A percentile compares a stretch with the other conserved stretches of the same genome.
These are phyloP conservation scores for Doryteuthis pealeii DNA, from an alignment of 1,140 invertebrate species.

Conservation along the genomic window DNA sequence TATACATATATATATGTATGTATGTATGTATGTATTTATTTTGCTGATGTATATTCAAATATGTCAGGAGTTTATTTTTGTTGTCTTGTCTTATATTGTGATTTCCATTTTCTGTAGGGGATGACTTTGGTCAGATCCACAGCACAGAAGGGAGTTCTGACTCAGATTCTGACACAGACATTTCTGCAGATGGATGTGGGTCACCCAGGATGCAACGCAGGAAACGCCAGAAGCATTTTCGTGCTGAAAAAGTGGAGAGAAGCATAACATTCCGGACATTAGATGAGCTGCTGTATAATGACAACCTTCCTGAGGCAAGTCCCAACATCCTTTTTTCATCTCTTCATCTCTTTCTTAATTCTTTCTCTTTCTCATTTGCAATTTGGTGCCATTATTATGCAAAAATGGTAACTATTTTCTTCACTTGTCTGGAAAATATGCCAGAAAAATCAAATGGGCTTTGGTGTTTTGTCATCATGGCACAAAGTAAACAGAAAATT, in stretches of 20 bases:
- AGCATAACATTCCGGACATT: slow-evolving; percentile 54
- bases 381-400: too few relatives aligned
- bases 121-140: slow-evolving; percentile 12
- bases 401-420: not conserved
- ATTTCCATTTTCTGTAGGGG: not conserved
- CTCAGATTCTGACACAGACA: slow-evolving; percentile 73
- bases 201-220: slow-evolving; percentile 62
- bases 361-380: not conserved
- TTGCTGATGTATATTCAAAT: too few relatives aligned
- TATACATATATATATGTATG: too few relatives aligned
- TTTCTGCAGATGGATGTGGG: slow-evolving; percentile 68
- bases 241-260: slow-evolving; percentile 49
- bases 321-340: not conserved
- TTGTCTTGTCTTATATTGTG: too few relatives aligned
- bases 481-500: too few relatives aligned
- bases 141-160: slow-evolving; percentile 24
- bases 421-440: not conserved
- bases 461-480: too few relatives aligned
- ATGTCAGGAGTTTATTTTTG: too few relatives aligned
- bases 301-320: slow-evolving; percentile 87
- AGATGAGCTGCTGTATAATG: slow-evolving; percentile 82
- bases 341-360: not conserved
- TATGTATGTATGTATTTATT: too few relatives aligned
- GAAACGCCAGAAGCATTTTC: slow-evolving; percentile 48
- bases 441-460: too few relatives aligned